phyloP scores from a whole-genome alignment of 2,888 invertebrate genomes.

The Helicoverpa assulta region DNA sequence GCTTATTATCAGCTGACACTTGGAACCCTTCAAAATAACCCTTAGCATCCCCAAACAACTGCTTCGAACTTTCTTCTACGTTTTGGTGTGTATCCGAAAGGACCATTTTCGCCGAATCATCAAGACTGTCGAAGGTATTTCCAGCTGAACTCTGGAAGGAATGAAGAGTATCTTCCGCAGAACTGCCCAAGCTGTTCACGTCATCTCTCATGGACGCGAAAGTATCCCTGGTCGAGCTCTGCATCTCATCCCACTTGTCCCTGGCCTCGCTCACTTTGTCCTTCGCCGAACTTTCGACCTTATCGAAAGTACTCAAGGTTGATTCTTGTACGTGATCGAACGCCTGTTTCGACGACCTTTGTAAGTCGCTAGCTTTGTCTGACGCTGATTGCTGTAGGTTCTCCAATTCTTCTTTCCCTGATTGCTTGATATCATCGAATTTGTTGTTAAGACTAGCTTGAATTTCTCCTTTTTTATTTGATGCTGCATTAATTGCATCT shows the following conservation, averaged over 20 bases:
- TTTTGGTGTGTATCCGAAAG: slow-evolving; percentile 71
- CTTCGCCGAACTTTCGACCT: slow-evolving; percentile 86
- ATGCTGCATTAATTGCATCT: slow-evolving; percentile 79
- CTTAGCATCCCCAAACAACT: slow-evolving; percentile 80
- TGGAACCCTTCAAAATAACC: slow-evolving; percentile 86
- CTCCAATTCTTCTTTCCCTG: slow-evolving; percentile 73
- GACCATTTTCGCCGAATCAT: slow-evolving; percentile 82
- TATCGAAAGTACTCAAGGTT: slow-evolving; percentile 86
- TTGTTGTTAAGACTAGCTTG: slow-evolving; percentile 73
- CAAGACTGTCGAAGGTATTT: slow-evolving; percentile 86
- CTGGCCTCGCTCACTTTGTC: slow-evolving; percentile 81
- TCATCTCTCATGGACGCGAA: slow-evolving; percentile 84
- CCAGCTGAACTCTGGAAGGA: slow-evolving; percentile 88
- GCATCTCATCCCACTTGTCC: slow-evolving; percentile 84
- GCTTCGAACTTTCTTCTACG: slow-evolving; percentile 75
- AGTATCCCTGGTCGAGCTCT: slow-evolving; percentile 85
- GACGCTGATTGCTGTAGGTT: slow-evolving; percentile 71
- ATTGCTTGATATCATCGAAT: slow-evolving; percentile 67
- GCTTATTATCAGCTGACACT: slow-evolving; percentile 84
- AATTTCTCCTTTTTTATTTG: slow-evolving; percentile 77
- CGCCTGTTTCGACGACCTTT: slow-evolving; percentile 79
- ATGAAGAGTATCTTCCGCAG: slow-evolving; percentile 84
- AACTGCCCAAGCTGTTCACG: slow-evolving; percentile 81
- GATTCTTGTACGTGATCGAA: slow-evolving; percentile 83
- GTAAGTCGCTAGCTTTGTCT: slow-evolving; percentile 68